Conservation (phyloP, 2,888 invertebrate species). For the Venustoraphidia nigricollis region DNA sequence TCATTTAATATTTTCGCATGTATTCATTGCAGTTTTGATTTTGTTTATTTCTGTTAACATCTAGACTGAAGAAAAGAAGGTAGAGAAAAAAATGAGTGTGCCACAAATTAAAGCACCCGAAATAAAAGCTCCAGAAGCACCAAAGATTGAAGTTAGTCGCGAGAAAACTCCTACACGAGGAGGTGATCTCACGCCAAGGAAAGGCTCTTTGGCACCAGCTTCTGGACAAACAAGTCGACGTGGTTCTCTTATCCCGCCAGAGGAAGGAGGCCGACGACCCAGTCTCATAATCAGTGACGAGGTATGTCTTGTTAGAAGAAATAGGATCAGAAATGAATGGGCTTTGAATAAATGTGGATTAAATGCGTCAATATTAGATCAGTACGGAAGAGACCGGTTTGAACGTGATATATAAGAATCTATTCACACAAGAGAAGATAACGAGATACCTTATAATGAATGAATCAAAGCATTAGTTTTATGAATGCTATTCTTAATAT, state of each 20-base stretch:
- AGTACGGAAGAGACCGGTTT: too few relatives aligned
- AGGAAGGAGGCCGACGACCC: constrained; percentile 72
- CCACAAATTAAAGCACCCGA: constrained; percentile 42
- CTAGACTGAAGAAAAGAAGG: constrained; percentile 9
- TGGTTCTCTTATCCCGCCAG: constrained; percentile 80
- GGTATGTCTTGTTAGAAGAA: constrained; percentile 42
- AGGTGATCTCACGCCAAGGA: constrained; percentile 40
- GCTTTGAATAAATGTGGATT: background rate
- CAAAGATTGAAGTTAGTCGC: constrained; percentile 75
- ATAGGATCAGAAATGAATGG: too few relatives aligned
- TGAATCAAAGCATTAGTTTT: too few relatives aligned
- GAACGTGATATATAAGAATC: too few relatives aligned
- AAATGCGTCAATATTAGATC: background rate
- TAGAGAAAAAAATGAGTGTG: constrained; percentile 30
- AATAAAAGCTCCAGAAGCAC: constrained; percentile 58
- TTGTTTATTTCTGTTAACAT: too few relatives aligned
- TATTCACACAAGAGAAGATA: too few relatives aligned
- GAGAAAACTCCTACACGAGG: constrained; percentile 49
- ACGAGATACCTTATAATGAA: too few relatives aligned
- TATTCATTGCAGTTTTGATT: too few relatives aligned
- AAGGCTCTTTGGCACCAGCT: constrained; percentile 43
- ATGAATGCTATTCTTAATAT: too few relatives aligned
- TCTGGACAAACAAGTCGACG: constrained; percentile 50
- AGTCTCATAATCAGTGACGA: constrained; percentile 88
- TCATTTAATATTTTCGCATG: too few relatives aligned